Percentiles rank a stretch among this genome's conserved stretches.
Evolutionary conservation across 2,113 vertebrate genomes (phyloP).

Genomic region (Nesogale talazaci): DNA sequence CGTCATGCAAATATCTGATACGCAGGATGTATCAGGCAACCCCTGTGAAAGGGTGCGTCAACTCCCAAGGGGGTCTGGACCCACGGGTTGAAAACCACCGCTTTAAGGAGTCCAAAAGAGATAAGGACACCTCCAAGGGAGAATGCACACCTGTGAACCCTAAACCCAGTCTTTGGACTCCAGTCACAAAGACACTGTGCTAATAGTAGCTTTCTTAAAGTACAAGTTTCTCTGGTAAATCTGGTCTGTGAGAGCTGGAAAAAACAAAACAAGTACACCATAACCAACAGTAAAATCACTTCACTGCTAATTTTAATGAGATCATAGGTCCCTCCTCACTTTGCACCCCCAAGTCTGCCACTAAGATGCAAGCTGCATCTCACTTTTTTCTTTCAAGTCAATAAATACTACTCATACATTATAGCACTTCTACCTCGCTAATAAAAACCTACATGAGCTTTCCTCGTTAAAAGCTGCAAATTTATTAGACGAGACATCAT

Average conservation of each 20-base stretch:
- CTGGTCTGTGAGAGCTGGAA: slow-evolving; percentile 58
- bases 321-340: background rate
- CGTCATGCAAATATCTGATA: too few relatives aligned
- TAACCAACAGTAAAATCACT: slow-evolving; percentile 45
- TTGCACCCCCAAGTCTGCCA: background rate
- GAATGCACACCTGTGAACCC: slow-evolving; percentile 54
- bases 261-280: slow-evolving; percentile 48
- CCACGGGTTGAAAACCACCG: too few relatives aligned
- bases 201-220: slow-evolving; percentile 55
- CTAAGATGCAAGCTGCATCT: slow-evolving; percentile 19
- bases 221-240: slow-evolving; percentile 62
- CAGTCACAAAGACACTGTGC: background rate
- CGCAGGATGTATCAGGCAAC: too few relatives aligned
- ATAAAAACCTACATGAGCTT: slow-evolving; percentile 51
- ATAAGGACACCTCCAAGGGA: slow-evolving; percentile 8
- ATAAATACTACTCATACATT: slow-evolving; percentile 45
- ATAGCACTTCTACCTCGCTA: background rate
- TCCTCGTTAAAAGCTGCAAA: slow-evolving; percentile 37
- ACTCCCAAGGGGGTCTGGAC: too few relatives aligned
- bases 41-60: too few relatives aligned
- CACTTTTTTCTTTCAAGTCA: slow-evolving; percentile 37
- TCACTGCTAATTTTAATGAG: slow-evolving; percentile 53
- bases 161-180: slow-evolving; percentile 65
- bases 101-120: slow-evolving; percentile 49
- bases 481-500: slow-evolving; percentile 34